Base-by-base conservation (phyloP, 2,113 vertebrate species). In the Callithrix jacchus region DNA sequence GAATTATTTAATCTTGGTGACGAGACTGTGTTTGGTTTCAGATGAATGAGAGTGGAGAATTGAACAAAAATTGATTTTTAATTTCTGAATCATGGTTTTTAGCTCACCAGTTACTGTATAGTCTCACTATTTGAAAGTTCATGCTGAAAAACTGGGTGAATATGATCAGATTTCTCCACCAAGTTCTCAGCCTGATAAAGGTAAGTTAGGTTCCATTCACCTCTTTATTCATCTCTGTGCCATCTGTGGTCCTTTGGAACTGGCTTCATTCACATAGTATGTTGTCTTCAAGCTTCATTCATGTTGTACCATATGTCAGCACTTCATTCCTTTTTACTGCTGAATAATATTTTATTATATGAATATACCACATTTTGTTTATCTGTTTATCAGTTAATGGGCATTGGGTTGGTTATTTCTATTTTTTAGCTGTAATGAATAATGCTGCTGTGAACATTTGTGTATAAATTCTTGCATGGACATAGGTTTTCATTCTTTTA, bases 51-150 rank as follows among this genome's bases (percentile, higher is more conserved):
- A 93, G 73, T 25, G 73, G 88, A 87, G 11, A 68, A 82, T 85
- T 96, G 58, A 98, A 99, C 97, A 98, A 98, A 94, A 98, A 98
- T 90, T 98, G 93, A 93, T 99, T 98, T 98, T 99, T 98, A 94
- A 97, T 97, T 97, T 99, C 97, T 99, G 99, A 96, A 98, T 98
- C 66, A 96, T 99, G 98, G 97, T 99, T 92, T 99, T 99, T 96
- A 99, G 98, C 87, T 99, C 98, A 6, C 94, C 97, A 0, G 89
- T 99, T 80, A 98, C 99, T 93, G 98, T 98, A 74, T 98, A 96
- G 54, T 99, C 98, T 83, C 99, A 99, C 97, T 99, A 98, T 85
- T 92, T 98, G 93, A 99, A 99, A 98, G 97, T 99, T 86, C 99
- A 99, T 37, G 52, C 98, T 89, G 99, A 99, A 98, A 99, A 99